Percentiles rank a stretch among this genome's conserved stretches.
These are phyloP conservation scores for Dolichoris vasculosae DNA, from an alignment of 1,140 invertebrate species.

Conservation along the genomic window DNA sequence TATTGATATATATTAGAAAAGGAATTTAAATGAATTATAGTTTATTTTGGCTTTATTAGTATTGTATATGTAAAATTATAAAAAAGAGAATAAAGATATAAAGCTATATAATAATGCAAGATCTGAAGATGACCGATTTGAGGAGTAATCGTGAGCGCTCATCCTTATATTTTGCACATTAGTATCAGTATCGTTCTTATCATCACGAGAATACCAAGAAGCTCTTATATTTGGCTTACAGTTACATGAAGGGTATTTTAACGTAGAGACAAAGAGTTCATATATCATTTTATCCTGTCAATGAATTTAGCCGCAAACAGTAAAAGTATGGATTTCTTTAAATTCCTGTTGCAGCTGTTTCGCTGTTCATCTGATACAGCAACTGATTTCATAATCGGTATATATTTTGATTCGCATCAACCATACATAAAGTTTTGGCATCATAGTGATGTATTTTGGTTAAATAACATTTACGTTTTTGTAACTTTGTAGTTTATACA, in stretches of 20 bases:
- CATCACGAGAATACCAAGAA: constrained; percentile 67
- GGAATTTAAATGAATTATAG: too few relatives aligned
- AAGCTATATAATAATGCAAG: too few relatives aligned
- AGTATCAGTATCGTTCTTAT: constrained; percentile 73
- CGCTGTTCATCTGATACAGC: not conserved
- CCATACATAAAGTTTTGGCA: too few relatives aligned
- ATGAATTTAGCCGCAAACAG: not conserved
- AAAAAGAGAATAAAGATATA: too few relatives aligned
- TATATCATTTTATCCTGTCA: constrained; percentile 72
- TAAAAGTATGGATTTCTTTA: not conserved
- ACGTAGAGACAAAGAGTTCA: constrained; percentile 63
- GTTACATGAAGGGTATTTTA: constrained; percentile 38
- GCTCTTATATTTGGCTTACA: constrained; percentile 53
- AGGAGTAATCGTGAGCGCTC: constrained; percentile 57
- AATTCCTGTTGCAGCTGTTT: not conserved
- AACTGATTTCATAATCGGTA: not conserved
- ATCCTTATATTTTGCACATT: constrained; percentile 75
- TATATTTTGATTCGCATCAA: not conserved
- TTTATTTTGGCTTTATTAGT: too few relatives aligned
- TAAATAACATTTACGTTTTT: too few relatives aligned
- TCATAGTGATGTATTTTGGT: too few relatives aligned
- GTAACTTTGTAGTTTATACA: too few relatives aligned
- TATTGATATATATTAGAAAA: too few relatives aligned
- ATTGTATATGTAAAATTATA: too few relatives aligned
- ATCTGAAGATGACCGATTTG: not conserved